A percentile compares a stretch with the other conserved stretches of the same genome.
Evolutionary conservation across 2,888 invertebrate genomes (phyloP).

Genomic region (Gerosis bhagava): DNA sequence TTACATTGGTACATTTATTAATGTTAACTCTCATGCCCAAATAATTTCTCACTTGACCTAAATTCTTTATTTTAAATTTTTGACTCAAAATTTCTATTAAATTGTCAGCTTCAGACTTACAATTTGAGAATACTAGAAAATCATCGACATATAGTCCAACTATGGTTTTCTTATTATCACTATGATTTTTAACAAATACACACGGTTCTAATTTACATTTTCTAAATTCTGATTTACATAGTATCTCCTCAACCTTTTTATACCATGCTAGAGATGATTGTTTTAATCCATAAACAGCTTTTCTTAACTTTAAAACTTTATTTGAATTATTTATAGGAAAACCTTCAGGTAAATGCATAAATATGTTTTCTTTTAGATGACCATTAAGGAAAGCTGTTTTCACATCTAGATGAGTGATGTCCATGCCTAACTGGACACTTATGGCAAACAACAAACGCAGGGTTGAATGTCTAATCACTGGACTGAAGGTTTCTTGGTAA

Average conservation of each 20-base stretch:
- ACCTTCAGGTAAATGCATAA: not conserved
- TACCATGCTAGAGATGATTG: conserved; percentile 2
- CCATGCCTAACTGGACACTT: conserved; percentile 2
- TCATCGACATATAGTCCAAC: conserved; percentile 23
- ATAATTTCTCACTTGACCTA: conserved; percentile 19
- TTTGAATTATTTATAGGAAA: not conserved
- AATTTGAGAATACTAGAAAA: conserved; percentile 28
- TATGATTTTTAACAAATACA: conserved; percentile 14
- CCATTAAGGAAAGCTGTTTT: conserved; percentile 9
- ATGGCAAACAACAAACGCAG: not conserved
- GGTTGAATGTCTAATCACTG: not conserved
- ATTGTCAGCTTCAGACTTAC: conserved; percentile 9
- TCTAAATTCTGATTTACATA: not conserved
- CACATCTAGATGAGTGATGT: conserved; percentile 3
- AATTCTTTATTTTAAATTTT: conserved; percentile 26
- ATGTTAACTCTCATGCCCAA: conserved; percentile 22
- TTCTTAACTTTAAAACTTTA: not conserved
- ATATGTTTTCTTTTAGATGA: conserved; percentile 1
- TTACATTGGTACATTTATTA: conserved; percentile 6
- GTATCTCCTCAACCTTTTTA: not conserved
- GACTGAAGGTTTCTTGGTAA: not conserved
- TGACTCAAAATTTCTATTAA: conserved; percentile 8
- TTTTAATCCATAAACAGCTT: conserved; percentile 4
- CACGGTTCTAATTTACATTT: conserved; percentile 9
- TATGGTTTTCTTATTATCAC: conserved; percentile 10